Percentiles rank a stretch among this genome's conserved stretches.
Conservation (phyloP, 2,113 vertebrate species). For the Centrocercus urophasianus region DNA sequence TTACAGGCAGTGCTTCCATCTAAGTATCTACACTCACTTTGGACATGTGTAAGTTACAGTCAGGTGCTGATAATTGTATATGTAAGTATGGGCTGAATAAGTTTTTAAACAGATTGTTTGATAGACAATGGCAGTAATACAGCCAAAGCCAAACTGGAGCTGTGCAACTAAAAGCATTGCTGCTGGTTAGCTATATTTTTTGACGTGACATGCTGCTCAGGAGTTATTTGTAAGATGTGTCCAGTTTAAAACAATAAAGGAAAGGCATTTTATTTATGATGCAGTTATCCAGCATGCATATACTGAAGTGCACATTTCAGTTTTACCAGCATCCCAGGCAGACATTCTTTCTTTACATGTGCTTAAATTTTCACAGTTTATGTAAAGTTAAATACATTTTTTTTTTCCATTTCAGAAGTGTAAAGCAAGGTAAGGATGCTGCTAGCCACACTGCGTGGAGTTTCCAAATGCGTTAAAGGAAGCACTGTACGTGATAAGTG, state of each 20-base stretch:
- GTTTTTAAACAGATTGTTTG: neutral
- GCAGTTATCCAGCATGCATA: neutral
- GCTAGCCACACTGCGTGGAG: neutral
- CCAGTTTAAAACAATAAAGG: neutral
- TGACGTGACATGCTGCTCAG: neutral
- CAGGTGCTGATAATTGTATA: neutral
- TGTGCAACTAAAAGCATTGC: neutral
- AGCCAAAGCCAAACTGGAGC: neutral
- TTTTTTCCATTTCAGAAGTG: neutral
- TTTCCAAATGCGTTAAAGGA: neutral
- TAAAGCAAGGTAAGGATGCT: neutral
- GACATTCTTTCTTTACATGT: neutral
- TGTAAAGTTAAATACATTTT: neutral
- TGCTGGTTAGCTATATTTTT: neutral
- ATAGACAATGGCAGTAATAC: neutral
- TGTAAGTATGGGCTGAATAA: neutral
- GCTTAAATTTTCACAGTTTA: neutral
- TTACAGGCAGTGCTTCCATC: neutral
- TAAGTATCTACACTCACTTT: neutral
- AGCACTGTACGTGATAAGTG: neutral
- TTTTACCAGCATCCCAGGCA: neutral
- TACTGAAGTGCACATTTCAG: neutral
- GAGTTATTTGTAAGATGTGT: neutral
- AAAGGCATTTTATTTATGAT: neutral
- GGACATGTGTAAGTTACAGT: neutral